A percentile compares a stretch with the other conserved stretches of the same genome.
Evolutionary conservation across 2,113 vertebrate genomes (phyloP).

Genomic region (Platysternon megacephalum): DNA sequence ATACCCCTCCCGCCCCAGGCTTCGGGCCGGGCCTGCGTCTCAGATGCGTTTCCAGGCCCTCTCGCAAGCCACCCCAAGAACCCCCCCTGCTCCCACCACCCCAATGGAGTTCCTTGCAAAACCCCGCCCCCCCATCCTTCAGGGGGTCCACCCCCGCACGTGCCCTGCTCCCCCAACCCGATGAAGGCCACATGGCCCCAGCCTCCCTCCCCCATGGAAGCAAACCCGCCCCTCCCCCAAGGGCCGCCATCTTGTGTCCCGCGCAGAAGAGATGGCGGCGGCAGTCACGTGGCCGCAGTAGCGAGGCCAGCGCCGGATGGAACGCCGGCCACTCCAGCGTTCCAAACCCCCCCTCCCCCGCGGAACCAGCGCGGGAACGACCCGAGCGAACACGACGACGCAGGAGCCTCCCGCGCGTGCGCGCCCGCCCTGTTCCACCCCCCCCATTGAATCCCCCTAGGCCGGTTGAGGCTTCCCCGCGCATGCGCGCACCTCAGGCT

Average conservation of each 20-base stretch:
- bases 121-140: rapidly evolving
- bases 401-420: neutral
- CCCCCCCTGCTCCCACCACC: neutral
- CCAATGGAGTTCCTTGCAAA: rapidly evolving
- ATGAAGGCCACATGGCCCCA: too few relatives aligned
- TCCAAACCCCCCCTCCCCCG: too few relatives aligned
- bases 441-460: rapidly evolving
- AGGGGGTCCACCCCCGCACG: neutral
- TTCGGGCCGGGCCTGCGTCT: too few relatives aligned
- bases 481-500: neutral
- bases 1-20: neutral
- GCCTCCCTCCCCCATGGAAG: neutral
- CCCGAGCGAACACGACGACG: neutral
- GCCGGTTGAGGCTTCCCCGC: neutral
- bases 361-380: neutral
- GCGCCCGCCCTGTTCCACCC: neutral
- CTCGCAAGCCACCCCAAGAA: too few relatives aligned
- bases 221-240: neutral
- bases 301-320: neutral
- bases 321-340: neutral
- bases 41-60: neutral
- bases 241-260: neutral
- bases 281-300: neutral
- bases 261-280: neutral
- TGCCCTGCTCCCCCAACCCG: neutral